Evolutionary conservation across 2,797 vertebrate species (phyloP), one percentile per base, ranked within the genome.

Genomic region (Limnodromus scolopaceus): DNA sequence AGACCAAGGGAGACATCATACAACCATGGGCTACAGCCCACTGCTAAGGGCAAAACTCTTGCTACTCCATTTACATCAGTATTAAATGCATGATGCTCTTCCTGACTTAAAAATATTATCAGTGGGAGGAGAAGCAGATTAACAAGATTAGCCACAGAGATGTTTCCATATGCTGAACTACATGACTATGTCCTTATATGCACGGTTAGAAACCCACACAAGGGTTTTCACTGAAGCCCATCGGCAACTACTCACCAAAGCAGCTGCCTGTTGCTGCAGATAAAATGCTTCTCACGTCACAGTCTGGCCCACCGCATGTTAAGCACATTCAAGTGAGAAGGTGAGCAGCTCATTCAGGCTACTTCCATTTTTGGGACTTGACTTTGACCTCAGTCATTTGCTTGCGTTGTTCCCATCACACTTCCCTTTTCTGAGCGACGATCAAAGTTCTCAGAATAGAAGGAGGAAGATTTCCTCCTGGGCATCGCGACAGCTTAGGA

Each of bases 171-270:
- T 10, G 16, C 19, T 48, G 36, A 93, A 69, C 32, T 63, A 46
- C 41, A 28, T 4, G 28, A 61, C 45, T 41, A 30, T 0, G 0
- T 58, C 74, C 66, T 76, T 45, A 54, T 17, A 64, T 0, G 2
- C 6, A 24, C 4, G 19, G 28, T 39, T 36, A 64, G 89, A 87
- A 82, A 22, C 20, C 51, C 51, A 63, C 38, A 27, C 10, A 25
- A 66, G 30, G 22, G 5, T 82, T 76, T 84, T 77, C 55, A 41
- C 16, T 8, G 3, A 84, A 79, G 76, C 15, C 55, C 19, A 12
- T 36, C 57, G 71, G n/a, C 11, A 1, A 83, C 34, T 28, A 51
- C 36, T 66, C 38, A 53, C 38, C 25, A 34, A 84, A 61, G 55
- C 22, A 94, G 48, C 41, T 84, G 25, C 41, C 60, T 57, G 15